phyloP scores from a whole-genome alignment of 2,797 vertebrate species.

The Argya squamiceps region DNA sequence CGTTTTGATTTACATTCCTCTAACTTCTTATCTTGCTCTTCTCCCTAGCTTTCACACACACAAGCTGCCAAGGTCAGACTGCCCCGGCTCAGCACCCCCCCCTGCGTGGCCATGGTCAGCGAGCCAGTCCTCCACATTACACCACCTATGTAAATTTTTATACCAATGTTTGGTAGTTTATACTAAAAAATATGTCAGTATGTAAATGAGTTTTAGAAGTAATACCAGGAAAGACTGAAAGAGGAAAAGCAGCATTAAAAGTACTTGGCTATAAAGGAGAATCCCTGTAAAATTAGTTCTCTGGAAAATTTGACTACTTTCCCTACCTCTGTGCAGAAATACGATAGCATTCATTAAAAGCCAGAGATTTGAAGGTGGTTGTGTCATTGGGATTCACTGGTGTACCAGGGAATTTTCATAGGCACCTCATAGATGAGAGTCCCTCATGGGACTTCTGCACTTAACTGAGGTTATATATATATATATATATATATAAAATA shows the following conservation, averaged over 20 bases:
- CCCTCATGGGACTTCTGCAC: background rate
- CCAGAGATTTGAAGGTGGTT: background rate
- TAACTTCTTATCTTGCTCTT: too few species aligned
- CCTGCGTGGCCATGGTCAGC: too few species aligned
- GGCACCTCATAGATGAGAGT: background rate
- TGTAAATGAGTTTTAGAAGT: background rate
- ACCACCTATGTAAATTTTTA: background rate
- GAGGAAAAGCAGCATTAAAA: background rate
- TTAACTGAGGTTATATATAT: background rate
- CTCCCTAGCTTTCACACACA: too few species aligned
- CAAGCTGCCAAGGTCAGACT: too few species aligned
- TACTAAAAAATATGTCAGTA: background rate
- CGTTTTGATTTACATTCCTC: too few species aligned
- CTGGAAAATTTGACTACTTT: background rate
- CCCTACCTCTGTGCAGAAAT: background rate
- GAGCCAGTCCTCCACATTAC: too few species aligned
- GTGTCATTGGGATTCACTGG: background rate
- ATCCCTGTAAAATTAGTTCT: background rate
- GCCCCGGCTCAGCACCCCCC: too few species aligned
- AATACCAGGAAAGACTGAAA: background rate
- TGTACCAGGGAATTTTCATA: background rate
- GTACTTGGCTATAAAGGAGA: background rate
- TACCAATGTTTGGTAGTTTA: background rate
- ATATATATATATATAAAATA: too few species aligned
- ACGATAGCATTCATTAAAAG: background rate